These are phyloP conservation scores for Arctia plantaginis DNA, from an alignment of 2,888 invertebrate species.

Conservation along the genomic window DNA sequence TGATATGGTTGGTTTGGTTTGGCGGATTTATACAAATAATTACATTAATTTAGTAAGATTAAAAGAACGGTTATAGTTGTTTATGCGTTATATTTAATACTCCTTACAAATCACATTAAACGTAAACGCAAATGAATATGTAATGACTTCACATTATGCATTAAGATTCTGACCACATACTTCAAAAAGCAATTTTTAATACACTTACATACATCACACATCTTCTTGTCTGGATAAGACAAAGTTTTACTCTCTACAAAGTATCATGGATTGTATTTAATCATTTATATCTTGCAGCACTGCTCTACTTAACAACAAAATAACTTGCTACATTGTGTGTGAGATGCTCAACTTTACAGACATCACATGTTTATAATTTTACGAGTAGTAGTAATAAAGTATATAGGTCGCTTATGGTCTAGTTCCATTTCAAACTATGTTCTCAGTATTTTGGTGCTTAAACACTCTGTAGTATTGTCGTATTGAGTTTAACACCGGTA, in stretches of 20 bases:
- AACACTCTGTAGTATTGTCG: neutral
- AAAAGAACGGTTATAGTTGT: too few species aligned
- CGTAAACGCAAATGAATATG: neutral
- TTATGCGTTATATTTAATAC: too few species aligned
- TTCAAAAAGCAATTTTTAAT: neutral
- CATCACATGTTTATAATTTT: constrained; percentile 13
- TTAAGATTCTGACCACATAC: neutral
- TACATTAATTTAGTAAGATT: too few species aligned
- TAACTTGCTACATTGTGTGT: constrained; percentile 14
- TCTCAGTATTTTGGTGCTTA: neutral
- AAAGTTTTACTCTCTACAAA: constrained; percentile 3
- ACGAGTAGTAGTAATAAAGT: constrained; percentile 8
- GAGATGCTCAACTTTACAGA: constrained; percentile 16
- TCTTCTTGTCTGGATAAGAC: neutral
- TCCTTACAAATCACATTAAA: neutral
- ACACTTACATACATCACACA: neutral
- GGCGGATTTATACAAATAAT: too few species aligned
- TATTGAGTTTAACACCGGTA: neutral
- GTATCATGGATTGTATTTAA: constrained; percentile 11
- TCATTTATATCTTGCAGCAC: constrained; percentile 16
- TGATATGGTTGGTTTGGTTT: too few species aligned
- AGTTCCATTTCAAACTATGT: constrained; percentile 2
- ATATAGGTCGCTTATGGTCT: constrained; percentile 11
- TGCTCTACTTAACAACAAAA: constrained; percentile 34
- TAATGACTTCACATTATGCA: neutral